Conservation (phyloP, 2,888 invertebrate species). For the Hipparchia semele region DNA sequence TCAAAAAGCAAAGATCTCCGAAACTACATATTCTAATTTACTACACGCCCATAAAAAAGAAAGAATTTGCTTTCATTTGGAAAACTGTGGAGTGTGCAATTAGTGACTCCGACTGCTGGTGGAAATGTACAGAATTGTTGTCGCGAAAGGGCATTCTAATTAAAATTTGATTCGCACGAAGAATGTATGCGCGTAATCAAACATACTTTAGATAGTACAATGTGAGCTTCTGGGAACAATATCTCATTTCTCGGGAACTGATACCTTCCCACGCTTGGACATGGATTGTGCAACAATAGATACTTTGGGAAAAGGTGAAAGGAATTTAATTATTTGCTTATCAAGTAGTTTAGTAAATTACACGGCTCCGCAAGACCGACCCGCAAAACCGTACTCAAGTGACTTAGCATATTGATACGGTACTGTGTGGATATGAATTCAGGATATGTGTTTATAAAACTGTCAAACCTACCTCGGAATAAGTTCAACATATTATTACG, state of each 20-base stretch:
- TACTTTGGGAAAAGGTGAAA: slow-evolving; percentile 65
- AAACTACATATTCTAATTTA: neutral
- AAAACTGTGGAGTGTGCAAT: slow-evolving; percentile 7
- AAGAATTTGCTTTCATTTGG: neutral
- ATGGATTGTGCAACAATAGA: slow-evolving; percentile 59
- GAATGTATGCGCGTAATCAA: slow-evolving; percentile 54
- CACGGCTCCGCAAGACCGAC: neutral
- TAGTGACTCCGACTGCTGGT: slow-evolving; percentile 30
- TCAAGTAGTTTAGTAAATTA: neutral
- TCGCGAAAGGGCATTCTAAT: slow-evolving; percentile 54
- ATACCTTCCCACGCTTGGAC: slow-evolving; percentile 60
- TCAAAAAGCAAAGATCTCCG: neutral
- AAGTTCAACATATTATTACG: neutral
- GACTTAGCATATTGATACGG: too few species aligned
- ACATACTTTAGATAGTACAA: slow-evolving; percentile 35
- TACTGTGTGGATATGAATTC: neutral
- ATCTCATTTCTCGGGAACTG: slow-evolving; percentile 55
- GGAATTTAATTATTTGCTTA: slow-evolving; percentile 41
- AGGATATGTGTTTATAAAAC: neutral
- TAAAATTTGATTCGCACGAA: slow-evolving; percentile 52
- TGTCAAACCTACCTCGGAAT: neutral
- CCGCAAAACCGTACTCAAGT: neutral
- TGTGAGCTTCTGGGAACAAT: slow-evolving; percentile 50
- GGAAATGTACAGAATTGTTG: slow-evolving; percentile 36
- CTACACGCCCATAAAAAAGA: neutral